These are phyloP conservation scores for Glaucopsyche alexis DNA, from an alignment of 2,888 invertebrate species.

Conservation along the genomic window DNA sequence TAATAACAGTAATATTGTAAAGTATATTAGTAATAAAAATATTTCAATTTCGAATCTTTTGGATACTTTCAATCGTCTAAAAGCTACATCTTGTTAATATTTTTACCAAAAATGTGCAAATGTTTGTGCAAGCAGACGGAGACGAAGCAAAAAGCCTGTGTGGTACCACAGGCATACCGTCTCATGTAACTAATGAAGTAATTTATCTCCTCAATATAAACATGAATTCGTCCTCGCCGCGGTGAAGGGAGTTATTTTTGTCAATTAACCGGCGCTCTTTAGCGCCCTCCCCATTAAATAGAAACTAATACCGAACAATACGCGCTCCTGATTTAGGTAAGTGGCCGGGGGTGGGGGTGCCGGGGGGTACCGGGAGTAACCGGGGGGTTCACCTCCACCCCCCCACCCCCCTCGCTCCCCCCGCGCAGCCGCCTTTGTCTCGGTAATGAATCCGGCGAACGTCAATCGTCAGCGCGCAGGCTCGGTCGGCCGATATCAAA, in stretches of 20 bases:
- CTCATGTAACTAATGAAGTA: too few species aligned
- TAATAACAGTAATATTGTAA: too few species aligned
- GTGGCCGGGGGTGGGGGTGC: constrained; percentile 56
- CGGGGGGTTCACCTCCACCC: constrained; percentile 46
- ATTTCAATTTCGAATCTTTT: too few species aligned
- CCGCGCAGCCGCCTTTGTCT: constrained; percentile 62
- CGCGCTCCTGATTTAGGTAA: constrained; percentile 75
- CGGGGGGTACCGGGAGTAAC: constrained; percentile 40
- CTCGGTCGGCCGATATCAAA: constrained; percentile 58
- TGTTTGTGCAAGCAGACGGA: too few species aligned
- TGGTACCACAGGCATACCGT: too few species aligned
- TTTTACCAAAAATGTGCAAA: too few species aligned
- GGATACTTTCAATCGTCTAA: too few species aligned
- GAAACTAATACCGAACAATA: constrained; percentile 60
- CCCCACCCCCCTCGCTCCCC: constrained; percentile 36
- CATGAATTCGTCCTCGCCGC: background rate
- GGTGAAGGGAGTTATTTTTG: background rate
- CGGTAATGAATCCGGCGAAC: constrained; percentile 78
- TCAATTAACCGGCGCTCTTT: constrained; percentile 16
- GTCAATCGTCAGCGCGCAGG: constrained; percentile 72
- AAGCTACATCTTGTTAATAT: too few species aligned
- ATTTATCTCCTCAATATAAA: too few species aligned
- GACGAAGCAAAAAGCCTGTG: too few species aligned
- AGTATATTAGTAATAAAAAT: too few species aligned
- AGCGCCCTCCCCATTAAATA: constrained; percentile 33